A percentile compares a stretch with the other conserved stretches of the same genome.
phyloP scores from a whole-genome alignment of 1,140 invertebrate genomes.

The Monomorium pharaonis region DNA sequence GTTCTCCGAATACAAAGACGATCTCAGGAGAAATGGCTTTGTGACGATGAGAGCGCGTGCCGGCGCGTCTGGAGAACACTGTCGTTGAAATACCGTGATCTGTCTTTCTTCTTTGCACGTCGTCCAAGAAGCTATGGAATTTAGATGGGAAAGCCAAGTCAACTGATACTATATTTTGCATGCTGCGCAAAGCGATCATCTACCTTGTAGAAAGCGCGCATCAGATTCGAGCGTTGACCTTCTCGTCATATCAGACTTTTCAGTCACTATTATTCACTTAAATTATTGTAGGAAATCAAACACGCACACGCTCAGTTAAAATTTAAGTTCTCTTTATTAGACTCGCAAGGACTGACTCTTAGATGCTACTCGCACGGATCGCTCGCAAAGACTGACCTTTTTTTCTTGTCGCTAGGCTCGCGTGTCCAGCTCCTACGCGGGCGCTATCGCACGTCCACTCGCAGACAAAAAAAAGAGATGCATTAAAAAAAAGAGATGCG shows the following conservation, averaged over 20 bases:
- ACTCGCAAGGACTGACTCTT: too few relatives aligned
- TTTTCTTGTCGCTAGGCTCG: too few relatives aligned
- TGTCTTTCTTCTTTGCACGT: conserved; percentile 47
- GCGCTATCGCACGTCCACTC: too few relatives aligned
- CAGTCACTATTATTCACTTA: background rate
- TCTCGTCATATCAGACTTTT: background rate
- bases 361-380: too few relatives aligned
- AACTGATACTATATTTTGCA: conserved; percentile 49
- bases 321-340: too few relatives aligned
- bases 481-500: too few relatives aligned
- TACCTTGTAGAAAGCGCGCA: conserved; percentile 7
- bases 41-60: conserved; percentile 36
- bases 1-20: conserved; percentile 51
- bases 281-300: too few relatives aligned
- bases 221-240: conserved; percentile 17
- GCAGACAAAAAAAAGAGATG: too few relatives aligned
- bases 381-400: too few relatives aligned
- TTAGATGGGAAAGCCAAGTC: conserved; percentile 52
- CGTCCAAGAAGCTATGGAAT: conserved; percentile 43
- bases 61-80: background rate
- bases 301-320: too few relatives aligned
- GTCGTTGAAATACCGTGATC: conserved; percentile 44
- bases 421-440: too few relatives aligned
- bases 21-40: conserved; percentile 25
- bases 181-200: conserved; percentile 16